Evolutionary conservation across 1,140 invertebrate species (phyloP), one percentile per base, ranked within the genome.

Genomic region (Solen grandis): DNA sequence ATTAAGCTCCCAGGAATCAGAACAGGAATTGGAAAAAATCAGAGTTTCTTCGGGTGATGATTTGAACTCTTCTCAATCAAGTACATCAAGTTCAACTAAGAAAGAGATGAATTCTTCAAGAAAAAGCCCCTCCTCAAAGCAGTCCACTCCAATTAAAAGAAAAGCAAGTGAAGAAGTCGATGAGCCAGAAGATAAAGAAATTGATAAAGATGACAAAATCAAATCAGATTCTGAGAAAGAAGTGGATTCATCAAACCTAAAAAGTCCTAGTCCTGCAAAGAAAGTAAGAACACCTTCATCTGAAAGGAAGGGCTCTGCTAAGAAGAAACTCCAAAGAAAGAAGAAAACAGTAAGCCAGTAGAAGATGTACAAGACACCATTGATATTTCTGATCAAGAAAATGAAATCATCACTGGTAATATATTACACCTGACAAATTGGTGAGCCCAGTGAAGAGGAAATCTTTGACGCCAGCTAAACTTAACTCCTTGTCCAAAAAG

Each of bases 131-230:
- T 8, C 19, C 41, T 46, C 41, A 8, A 46, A 35, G 25, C 16
- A 35, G 35, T 35, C 29, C n/a, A 19, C 16, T 22, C 33, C 1
- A 2, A 33, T 29, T n/a, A 19, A 35, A 66, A 19, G 35, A 27
- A 36, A 16, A 36, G 25, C 2, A 66, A 66, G 35, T 31, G 27
- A n/a, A 35, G 3, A 5, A 38, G 63, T 33, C 33, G n/a, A 38
- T 33, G n/a, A 66, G n/a, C 63, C n/a, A 66, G 35, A 33, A 66
- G 35, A 29, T 69, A 77, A 65, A 57, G 46, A 4, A 5, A 35
- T 1, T 29, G 27, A 57, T 16, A 1, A 29, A 16, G 29, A 60
- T 1, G 25, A 60, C 31, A 31, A 2, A 5, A 41, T 54, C 2
- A 69, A 50, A 31, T 33, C 46, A 31, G 38, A 38, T 52, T 14